Percentiles rank a stretch among this genome's conserved stretches.
Conservation (phyloP, 2,888 invertebrate genomes). For the Pseudanteris insignis region DNA sequence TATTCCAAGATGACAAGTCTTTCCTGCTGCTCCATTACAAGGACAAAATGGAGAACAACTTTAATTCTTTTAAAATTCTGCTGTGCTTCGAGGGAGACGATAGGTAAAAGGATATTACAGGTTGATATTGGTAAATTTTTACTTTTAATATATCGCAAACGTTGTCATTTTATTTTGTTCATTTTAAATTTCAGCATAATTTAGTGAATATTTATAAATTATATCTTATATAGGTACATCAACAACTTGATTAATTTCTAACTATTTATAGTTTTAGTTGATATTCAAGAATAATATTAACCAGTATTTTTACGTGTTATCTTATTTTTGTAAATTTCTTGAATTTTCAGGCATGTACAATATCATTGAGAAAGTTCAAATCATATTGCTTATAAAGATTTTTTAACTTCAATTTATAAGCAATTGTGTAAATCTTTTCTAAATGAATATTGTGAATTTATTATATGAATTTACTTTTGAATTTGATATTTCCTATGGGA, state of each 20-base stretch:
- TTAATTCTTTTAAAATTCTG: conserved; percentile 11
- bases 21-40: conserved; percentile 18
- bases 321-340: conserved; percentile 3
- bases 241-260: too few relatives aligned
- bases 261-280: too few relatives aligned
- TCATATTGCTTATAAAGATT: conserved; percentile 22
- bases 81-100: conserved; percentile 11
- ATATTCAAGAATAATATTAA: too few relatives aligned
- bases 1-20: conserved; percentile 11
- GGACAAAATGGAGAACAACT: conserved; percentile 15
- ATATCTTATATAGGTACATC: too few relatives aligned
- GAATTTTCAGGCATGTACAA: conserved; percentile 20
- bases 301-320: too few relatives aligned
- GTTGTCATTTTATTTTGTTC: not conserved
- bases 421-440: conserved; percentile 13
- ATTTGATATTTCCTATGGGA: too few relatives aligned
- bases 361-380: conserved; percentile 26
- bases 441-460: too few relatives aligned
- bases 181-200: not conserved
- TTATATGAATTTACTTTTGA: too few relatives aligned
- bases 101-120: conserved; percentile 13
- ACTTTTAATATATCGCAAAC: not conserved
- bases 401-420: conserved; percentile 16
- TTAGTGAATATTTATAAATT: too few relatives aligned
- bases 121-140: conserved; percentile 17